Evolutionary conservation across 2,888 invertebrate genomes (phyloP), one percentile per base, ranked within the genome.

Genomic region (Ptychoptera albimana): DNA sequence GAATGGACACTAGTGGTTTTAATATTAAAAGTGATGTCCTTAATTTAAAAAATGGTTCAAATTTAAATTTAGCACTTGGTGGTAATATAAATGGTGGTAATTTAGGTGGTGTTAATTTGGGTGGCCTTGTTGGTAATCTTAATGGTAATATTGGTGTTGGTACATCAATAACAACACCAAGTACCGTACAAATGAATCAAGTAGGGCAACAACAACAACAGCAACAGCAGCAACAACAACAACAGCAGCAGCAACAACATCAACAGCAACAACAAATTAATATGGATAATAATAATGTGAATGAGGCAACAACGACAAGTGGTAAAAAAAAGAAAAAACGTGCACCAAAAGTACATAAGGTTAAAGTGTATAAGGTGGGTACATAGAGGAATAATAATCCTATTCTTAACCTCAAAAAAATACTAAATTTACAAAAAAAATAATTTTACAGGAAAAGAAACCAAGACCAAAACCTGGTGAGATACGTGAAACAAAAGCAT

Each of bases 381-480:
- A 15, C 5, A 15, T 39, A 9, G 10, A 8, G 37, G 12, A 11
- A 37, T n/a, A 4, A 7, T 16, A 2, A 5, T 36, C 12, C 2
- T 36, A n/a, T 36, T 12, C 12, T 36, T 35, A 11, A 35, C 7
- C 6, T 35, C 6, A n/a, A 35, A 35, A 9, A 35, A 35, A 8
- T 39, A 16, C 16, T 39, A n/a, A n/a, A 8, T 30, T 30, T 30
- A 8, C 7, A 30, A 30, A 30, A 30, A 30, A 30, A 30, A 8
- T 30, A 8, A 8, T 30, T 30, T 30, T 30, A 30, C 7, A 30
- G 57, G 84, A 84, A 59, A 83, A 83, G 62, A 86, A 86, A 54
- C 81, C 80, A n/a, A 67, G 83, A 40, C 85, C 83, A 1, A 84
- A 83, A 52, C 66, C 66, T 3, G 66, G 66, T 45, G 66, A 66